Evolutionary conservation across 2,113 vertebrate genomes (phyloP).

Genomic region (Microtus oregoni): DNA sequence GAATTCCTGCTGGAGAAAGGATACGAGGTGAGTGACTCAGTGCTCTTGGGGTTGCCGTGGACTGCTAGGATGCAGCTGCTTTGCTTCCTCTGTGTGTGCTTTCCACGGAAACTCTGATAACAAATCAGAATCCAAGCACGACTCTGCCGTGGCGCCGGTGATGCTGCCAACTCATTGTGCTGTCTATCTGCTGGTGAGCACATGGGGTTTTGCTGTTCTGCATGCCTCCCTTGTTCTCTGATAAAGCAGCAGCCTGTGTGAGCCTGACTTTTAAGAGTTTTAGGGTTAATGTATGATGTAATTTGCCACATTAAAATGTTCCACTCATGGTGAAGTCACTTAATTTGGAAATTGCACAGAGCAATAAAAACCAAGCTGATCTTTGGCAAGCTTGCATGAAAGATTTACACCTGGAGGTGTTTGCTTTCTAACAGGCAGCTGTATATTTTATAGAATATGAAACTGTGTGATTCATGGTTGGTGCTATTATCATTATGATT

Average conservation of each 20-base stretch:
- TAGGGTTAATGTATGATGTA: conserved; percentile 83
- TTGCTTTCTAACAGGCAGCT: conserved; percentile 49
- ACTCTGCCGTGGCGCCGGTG: conserved; percentile 87
- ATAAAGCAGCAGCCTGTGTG: conserved; percentile 84
- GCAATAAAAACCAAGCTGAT: conserved; percentile 79
- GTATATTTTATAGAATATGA: not conserved
- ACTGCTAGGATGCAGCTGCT: conserved; percentile 79
- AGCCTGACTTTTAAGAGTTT: conserved; percentile 79
- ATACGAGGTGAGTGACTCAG: conserved; percentile 94
- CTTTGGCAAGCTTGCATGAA: conserved; percentile 51
- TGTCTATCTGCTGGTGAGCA: conserved; percentile 85
- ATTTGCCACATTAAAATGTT: conserved; percentile 67
- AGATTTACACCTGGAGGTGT: conserved; percentile 42
- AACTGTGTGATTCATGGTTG: not conserved
- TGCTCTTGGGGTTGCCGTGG: conserved; percentile 87
- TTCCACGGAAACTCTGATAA: conserved; percentile 93
- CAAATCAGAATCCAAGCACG: conserved; percentile 92
- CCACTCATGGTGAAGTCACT: conserved; percentile 57
- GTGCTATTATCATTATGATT: not conserved
- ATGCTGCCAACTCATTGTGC: conserved; percentile 92
- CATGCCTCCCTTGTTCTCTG: conserved; percentile 84
- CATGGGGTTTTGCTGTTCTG: conserved; percentile 79
- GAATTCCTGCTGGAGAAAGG: conserved; percentile 98
- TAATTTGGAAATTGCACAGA: conserved; percentile 73
- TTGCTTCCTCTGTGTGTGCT: conserved; percentile 89